Evolutionary conservation across 1,140 invertebrate genomes (phyloP).

Genomic region (Dendroctonus ponderosae): DNA sequence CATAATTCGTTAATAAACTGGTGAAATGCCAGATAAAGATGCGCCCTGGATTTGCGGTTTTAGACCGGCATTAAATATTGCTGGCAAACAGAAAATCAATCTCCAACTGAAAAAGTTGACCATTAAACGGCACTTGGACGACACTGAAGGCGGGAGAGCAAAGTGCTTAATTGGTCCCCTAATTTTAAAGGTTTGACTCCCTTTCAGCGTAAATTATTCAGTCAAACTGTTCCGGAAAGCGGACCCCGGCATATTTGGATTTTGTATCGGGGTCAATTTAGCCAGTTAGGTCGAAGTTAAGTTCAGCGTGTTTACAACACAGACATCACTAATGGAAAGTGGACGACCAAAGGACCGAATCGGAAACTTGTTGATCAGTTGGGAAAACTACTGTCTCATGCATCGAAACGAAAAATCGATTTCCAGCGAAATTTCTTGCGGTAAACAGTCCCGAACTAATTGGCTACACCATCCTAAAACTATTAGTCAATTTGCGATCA

Average conservation of each 20-base stretch:
- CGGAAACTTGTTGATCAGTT: too few relatives aligned
- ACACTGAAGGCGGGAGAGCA: not conserved
- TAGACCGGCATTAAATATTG: too few relatives aligned
- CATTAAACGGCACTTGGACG: not conserved
- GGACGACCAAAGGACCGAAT: not conserved
- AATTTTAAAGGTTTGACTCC: conserved; percentile 1
- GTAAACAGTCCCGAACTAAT: too few relatives aligned
- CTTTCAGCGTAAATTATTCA: conserved; percentile 18
- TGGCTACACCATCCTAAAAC: too few relatives aligned
- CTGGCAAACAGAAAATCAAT: too few relatives aligned
- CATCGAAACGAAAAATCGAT: too few relatives aligned
- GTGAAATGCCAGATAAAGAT: too few relatives aligned
- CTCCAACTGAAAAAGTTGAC: not conserved
- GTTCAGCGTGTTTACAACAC: conserved; percentile 3
- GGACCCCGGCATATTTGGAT: conserved; percentile 2
- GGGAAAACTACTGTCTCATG: too few relatives aligned
- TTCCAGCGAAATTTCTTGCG: too few relatives aligned
- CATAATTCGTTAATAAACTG: too few relatives aligned
- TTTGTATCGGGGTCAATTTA: not conserved
- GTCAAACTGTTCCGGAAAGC: conserved; percentile 1
- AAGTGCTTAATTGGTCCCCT: conserved; percentile 7
- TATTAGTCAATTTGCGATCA: too few relatives aligned
- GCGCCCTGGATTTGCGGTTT: too few relatives aligned
- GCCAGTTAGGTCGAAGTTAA: not conserved
- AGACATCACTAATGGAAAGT: conserved; percentile 7